Evolutionary conservation across 2,888 invertebrate genomes (phyloP), one percentile per base, ranked within the genome.

Genomic region (Acanthosoma haemorrhoidale): DNA sequence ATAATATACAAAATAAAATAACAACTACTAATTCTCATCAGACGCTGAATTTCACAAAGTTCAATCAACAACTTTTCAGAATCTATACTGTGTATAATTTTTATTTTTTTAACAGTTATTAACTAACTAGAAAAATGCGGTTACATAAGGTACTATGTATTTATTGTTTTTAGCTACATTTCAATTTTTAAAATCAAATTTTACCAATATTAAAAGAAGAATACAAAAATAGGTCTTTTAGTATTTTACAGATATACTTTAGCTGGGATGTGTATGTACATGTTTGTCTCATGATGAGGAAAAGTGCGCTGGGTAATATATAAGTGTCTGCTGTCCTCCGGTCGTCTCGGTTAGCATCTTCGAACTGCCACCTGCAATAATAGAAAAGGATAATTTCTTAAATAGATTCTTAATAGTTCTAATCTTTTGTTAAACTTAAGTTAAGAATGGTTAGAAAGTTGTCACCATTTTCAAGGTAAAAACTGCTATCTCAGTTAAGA

Each of bases 251-350:
- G n/a, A 25, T n/a, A n/a, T n/a, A n/a, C n/a, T 51, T 51, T 25
- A 51, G 25, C 43, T 21, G 21, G 21, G 2, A 25, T 6, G 25
- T 51, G 6, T 51, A n/a, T 25, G n/a, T 25, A 51, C 8, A 3
- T 25, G 25, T 11, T 25, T 51, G 21, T n/a, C 29, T 51, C 43
- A 67, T 18, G 67, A 32, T 51, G 67, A 67, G 15, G 67, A 34
- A 39, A 57, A 67, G 21, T 67, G 43, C 31, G 67, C 34, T 18
- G 67, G 67, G 34, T 67, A 67, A 16, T 67, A 67, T 21, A 67
- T 67, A 32, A 67, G 43, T 18, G 43, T 57, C 13, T 67, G 51
- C 13, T 57, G 67, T 25, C 51, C 32, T 29, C 67, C 57, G 25
- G 34, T 64, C 4, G 6, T 13, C n/a, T 64, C 64, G 11, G 39